These are phyloP conservation scores for Pterobdella sp. DNA, from an alignment of 2,888 invertebrate species.

Conservation along the genomic window DNA sequence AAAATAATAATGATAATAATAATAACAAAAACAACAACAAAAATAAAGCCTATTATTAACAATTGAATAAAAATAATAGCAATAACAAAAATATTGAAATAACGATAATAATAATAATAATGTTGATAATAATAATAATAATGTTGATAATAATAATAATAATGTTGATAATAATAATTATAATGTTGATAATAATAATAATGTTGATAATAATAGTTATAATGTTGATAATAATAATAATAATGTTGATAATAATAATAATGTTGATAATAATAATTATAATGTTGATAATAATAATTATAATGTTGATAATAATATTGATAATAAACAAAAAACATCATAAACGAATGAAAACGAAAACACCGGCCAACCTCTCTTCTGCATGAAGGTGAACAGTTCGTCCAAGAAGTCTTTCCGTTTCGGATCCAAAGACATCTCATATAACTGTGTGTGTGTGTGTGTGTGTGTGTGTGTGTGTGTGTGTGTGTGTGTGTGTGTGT, in stretches of 20 bases:
- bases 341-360: no score
- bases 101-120: background rate
- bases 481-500: slow-evolving; percentile 11
- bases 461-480: slow-evolving; percentile 12
- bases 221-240: background rate
- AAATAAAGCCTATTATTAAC: background rate
- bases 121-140: background rate
- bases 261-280: background rate
- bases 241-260: background rate
- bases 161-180: background rate
- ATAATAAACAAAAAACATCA: background rate
- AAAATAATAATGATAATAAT: slow-evolving; percentile 12
- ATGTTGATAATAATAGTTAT: background rate
- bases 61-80: background rate
- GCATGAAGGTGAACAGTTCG: slow-evolving; percentile 97
- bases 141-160: background rate
- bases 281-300: background rate
- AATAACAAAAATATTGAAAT: background rate
- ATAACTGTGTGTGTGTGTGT: slow-evolving; percentile 63
- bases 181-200: background rate
- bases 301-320: background rate
- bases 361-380: slow-evolving; percentile 85
- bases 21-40: slow-evolving; percentile 10
- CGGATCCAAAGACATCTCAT: slow-evolving; percentile 80
- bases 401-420: slow-evolving; percentile 69